Conservation (phyloP, 2,113 vertebrate species). For the Saguinus imperator region DNA sequence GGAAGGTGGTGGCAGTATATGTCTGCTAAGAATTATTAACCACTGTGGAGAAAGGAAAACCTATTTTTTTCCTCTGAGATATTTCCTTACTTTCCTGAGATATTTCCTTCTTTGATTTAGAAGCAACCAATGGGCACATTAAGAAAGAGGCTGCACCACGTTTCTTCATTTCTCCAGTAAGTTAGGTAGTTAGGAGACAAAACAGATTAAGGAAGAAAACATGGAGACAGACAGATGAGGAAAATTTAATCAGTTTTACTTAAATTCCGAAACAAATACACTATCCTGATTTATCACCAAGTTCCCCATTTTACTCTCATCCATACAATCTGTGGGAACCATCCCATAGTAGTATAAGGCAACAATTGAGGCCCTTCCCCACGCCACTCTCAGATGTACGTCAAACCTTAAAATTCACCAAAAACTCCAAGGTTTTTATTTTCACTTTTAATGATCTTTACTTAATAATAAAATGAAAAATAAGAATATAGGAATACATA, state of each 20-base stretch:
- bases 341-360: background rate
- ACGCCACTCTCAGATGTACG: background rate
- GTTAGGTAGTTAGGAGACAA: background rate
- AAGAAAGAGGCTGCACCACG: background rate
- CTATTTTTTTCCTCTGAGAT: background rate
- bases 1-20: background rate
- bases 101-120: conserved; percentile 10
- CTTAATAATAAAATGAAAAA: conserved; percentile 89
- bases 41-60: conserved; percentile 14
- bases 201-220: background rate
- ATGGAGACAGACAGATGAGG: background rate
- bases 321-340: background rate
- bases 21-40: background rate
- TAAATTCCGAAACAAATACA: background rate
- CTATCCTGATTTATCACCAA: background rate
- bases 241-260: conserved; percentile 9
- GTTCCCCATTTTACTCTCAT: background rate
- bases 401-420: conserved; percentile 77
- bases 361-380: background rate
- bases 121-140: background rate
- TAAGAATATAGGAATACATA: conserved; percentile 90
- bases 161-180: background rate
- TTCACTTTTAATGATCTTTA: conserved; percentile 84
- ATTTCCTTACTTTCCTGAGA: background rate
- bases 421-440: conserved; percentile 83